Evolutionary conservation across 2,888 invertebrate genomes (phyloP).

Genomic region (Seladonia tumulorum): DNA sequence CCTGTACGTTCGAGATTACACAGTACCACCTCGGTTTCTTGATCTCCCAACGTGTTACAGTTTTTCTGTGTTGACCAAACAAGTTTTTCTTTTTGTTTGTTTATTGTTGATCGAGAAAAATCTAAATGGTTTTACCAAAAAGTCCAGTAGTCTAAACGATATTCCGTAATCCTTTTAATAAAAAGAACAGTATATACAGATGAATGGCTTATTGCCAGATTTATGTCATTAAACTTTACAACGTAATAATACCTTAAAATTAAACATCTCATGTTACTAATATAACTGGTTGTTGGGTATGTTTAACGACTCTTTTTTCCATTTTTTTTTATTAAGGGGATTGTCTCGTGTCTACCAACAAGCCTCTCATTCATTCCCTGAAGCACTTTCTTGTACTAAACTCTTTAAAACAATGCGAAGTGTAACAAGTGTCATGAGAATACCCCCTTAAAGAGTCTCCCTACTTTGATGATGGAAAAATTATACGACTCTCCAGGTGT

Average conservation of each 20-base stretch:
- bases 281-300: constrained; percentile 20
- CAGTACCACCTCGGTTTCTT: constrained; percentile 18
- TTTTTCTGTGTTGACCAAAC: not conserved
- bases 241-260: constrained; percentile 15
- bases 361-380: constrained; percentile 13
- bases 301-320: constrained; percentile 1
- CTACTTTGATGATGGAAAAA: not conserved
- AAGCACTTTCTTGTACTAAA: constrained; percentile 4
- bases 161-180: constrained; percentile 1
- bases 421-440: not conserved
- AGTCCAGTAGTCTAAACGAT: not conserved
- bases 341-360: constrained; percentile 1
- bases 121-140: not conserved
- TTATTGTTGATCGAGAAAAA: not conserved
- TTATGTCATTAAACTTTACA: constrained; percentile 18
- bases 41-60: constrained; percentile 16
- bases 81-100: not conserved
- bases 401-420: not conserved
- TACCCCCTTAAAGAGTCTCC: not conserved
- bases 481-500: not conserved
- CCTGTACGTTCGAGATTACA: constrained; percentile 10
- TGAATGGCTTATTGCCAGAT: constrained; percentile 15
- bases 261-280: constrained; percentile 23
- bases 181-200: constrained; percentile 13
- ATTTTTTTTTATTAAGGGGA: not conserved